Base-by-base conservation (phyloP, 2,797 vertebrate species). In the Mycteria americana region DNA sequence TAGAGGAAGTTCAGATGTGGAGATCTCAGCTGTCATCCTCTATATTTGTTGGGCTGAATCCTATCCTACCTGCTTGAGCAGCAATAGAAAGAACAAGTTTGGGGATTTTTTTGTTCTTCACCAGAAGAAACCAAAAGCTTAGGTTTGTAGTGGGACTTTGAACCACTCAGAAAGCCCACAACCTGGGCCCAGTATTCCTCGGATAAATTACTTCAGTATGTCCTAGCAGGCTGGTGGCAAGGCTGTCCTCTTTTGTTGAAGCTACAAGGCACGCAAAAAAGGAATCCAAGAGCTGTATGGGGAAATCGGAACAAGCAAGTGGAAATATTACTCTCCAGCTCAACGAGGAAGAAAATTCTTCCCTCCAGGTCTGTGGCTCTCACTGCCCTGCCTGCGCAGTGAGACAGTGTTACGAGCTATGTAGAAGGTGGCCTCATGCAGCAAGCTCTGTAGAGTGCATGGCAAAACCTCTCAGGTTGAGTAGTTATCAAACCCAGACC, bases 381-480 rank as follows among this genome's bases (percentile, higher is more conserved):
- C 0, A 0, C 4, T 6, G 35, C 18, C 33, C 23, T 51, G 92
- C 63, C 76, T 56, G 43, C 1, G 0, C 45, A 75, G 64, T 2
- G 15, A 68, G 33, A 48, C 13, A 6, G 24, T 7, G 8, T 30
- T 51, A 76, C 0, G 2, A 54, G 39, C 24, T 46, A 7, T 4
- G 27, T 9, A 35, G 60, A 64, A 65, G 14, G 22, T 51, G 23
- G 37, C 27, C 48, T 88, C n/a, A 21, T 3, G 11, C 39, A 74
- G 60, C 18, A 33, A 17, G 17, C 33, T 35, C 17, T 31, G 35
- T 8, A 28, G 8, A 57, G 17, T 1, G 7, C 19, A 14, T 0
- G 19, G 53, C 30, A 50, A 64, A 81, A 60, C 8, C 54, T 84
- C 59, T 39, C 77, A 75, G 69, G 14, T 2, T 17, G 9, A 50